phyloP scores from a whole-genome alignment of 2,888 invertebrate species.

The Fabriciana adippe region DNA sequence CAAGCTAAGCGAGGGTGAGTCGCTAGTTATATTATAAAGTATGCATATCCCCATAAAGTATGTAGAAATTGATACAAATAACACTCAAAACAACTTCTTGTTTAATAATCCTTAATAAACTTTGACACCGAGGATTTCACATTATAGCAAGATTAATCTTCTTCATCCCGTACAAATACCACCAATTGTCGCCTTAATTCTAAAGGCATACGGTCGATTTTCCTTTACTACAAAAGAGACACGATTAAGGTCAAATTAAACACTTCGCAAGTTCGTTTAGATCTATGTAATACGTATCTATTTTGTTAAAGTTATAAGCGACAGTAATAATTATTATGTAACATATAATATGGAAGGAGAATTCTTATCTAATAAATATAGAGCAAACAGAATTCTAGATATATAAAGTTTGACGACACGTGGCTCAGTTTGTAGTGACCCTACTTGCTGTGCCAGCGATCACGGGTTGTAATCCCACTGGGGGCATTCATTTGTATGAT shows the following conservation, averaged over 20 bases:
- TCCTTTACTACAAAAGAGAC: background rate
- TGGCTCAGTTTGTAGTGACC: no score
- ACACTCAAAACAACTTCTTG: slow-evolving; percentile 7
- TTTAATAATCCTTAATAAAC: slow-evolving; percentile 26
- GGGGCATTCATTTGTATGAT: no score
- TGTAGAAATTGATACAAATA: background rate
- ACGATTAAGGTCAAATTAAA: slow-evolving; percentile 7
- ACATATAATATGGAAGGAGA: no score
- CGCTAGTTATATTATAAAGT: no score
- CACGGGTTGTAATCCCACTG: no score
- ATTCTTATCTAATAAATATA: no score
- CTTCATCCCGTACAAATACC: slow-evolving; percentile 27
- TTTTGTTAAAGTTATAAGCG: slow-evolving; percentile 6
- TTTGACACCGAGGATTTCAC: slow-evolving; percentile 22
- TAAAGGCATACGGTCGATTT: slow-evolving; percentile 3
- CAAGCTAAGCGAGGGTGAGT: no score
- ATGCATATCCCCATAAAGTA: background rate
- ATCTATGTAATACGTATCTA: background rate
- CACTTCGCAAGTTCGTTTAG: slow-evolving; percentile 21
- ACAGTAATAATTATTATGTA: no score
- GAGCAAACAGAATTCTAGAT: no score
- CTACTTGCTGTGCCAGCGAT: no score
- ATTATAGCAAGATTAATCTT: slow-evolving; percentile 39
- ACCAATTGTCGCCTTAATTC: slow-evolving; percentile 10
- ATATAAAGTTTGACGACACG: no score